phyloP scores from a whole-genome alignment of 1,140 invertebrate species.

The Temnothorax nylanderi region DNA sequence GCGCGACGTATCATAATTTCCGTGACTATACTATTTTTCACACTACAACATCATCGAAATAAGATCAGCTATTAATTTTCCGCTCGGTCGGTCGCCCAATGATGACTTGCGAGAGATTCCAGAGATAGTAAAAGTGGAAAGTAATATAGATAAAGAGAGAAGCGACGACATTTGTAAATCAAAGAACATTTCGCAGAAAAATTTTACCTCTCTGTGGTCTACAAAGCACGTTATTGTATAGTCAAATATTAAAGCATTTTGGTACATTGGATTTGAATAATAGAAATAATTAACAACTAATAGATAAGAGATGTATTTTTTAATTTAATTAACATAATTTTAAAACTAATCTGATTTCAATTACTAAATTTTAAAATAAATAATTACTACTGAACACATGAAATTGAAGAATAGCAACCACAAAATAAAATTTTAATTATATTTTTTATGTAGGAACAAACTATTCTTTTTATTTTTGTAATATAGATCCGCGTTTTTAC shows the following conservation, averaged over 20 bases:
- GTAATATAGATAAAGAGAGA: neutral
- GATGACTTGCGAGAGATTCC: conserved; percentile 15
- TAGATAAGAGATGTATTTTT: neutral
- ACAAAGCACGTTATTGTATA: neutral
- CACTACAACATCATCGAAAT: conserved; percentile 3
- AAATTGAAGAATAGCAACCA: neutral
- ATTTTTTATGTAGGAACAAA: neutral
- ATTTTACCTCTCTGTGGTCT: neutral
- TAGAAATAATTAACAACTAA: neutral
- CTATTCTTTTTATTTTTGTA: neutral
- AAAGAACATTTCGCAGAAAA: neutral
- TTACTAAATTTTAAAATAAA: neutral
- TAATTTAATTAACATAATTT: conserved; percentile 15
- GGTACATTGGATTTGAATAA: neutral
- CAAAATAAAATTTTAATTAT: neutral
- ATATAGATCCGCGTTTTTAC: neutral
- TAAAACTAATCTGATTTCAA: neutral
- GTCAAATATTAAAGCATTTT: neutral
- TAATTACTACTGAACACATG: neutral
- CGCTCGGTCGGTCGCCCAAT: neutral
- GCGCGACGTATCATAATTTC: conserved; percentile 8
- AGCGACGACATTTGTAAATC: neutral
- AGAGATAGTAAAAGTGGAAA: neutral
- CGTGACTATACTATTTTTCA: neutral
- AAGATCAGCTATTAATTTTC: conserved; percentile 9